Evolutionary conservation across 2,113 vertebrate genomes (phyloP).

Genomic region (Acrocephalus arundinaceus): DNA sequence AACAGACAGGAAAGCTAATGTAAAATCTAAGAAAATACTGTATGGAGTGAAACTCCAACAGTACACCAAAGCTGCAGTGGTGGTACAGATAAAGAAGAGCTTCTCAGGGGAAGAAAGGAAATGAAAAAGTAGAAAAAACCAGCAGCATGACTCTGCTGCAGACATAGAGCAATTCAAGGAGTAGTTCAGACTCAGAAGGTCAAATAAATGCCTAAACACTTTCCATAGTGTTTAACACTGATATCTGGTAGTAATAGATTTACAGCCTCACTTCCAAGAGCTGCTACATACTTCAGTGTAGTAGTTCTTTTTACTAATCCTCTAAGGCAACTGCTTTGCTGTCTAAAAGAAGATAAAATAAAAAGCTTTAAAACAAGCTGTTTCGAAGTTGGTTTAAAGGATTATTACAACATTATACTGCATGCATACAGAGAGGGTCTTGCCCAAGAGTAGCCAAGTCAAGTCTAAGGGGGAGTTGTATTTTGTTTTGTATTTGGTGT

Average conservation of each 20-base stretch:
- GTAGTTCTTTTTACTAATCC: not conserved
- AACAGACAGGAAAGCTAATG: not conserved
- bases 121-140: not conserved
- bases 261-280: not conserved
- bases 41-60: not conserved
- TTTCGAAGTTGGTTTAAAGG: not conserved
- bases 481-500: not conserved
- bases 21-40: not conserved
- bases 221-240: not conserved
- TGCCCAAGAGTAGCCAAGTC: not conserved
- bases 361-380: not conserved
- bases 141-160: not conserved
- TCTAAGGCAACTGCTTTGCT: not conserved
- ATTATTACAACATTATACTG: not conserved
- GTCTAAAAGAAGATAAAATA: not conserved
- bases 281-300: not conserved
- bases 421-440: not conserved
- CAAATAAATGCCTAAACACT: not conserved
- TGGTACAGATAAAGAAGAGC: not conserved
- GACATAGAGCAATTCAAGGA: not conserved
- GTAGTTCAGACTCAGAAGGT: not conserved
- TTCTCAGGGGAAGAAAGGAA: not conserved
- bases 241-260: not conserved
- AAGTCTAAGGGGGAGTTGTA: not conserved
- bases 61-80: not conserved